Evolutionary conservation across 2,888 invertebrate species (phyloP).

Genomic region (Drosophila fungiperda): DNA sequence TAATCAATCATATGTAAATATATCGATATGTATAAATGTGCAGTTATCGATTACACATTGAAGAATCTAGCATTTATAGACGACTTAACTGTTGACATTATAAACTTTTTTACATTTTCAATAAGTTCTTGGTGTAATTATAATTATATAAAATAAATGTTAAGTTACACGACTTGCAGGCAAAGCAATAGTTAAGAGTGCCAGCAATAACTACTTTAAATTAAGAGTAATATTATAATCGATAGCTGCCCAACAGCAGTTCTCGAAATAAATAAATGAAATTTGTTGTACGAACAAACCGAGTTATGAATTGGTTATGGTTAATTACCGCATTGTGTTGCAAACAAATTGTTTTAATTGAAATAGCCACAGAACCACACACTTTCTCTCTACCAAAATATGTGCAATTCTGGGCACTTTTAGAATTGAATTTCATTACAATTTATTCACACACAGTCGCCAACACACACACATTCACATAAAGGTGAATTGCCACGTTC

Average conservation of each 20-base stretch:
- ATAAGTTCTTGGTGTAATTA: neutral
- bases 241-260: neutral
- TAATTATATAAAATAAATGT: neutral
- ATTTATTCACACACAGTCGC: neutral
- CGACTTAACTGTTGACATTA: neutral
- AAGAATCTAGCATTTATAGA: neutral
- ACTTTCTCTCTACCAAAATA: neutral
- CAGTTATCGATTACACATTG: neutral
- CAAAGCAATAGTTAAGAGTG: neutral
- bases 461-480: neutral
- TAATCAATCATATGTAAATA: neutral
- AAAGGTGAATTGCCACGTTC: slow-evolving; percentile 10
- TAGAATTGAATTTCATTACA: slow-evolving; percentile 26
- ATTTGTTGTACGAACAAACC: neutral
- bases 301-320: slow-evolving; percentile 4
- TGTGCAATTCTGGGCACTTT: slow-evolving; percentile 10
- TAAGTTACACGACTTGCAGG: neutral
- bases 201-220: neutral
- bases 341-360: neutral
- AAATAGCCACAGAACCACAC: neutral
- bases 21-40: too few species aligned
- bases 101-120: neutral
- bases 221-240: neutral
- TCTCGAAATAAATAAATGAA: neutral
- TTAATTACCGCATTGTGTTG: slow-evolving; percentile 4